Conservation (phyloP, 2,113 vertebrate species). For the Carettochelys insculpta region DNA sequence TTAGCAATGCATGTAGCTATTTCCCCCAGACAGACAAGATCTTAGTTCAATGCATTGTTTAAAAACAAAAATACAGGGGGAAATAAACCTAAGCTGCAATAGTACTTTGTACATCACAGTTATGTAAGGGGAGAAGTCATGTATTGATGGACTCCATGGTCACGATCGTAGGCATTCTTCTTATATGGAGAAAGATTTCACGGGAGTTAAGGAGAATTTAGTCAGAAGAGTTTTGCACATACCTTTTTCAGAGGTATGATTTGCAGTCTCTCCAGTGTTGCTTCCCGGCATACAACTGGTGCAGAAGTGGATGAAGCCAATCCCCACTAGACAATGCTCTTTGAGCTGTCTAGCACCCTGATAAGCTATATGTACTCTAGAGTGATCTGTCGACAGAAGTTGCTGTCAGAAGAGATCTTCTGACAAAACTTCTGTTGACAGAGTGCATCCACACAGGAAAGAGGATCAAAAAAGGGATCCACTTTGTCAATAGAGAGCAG, state of each 20-base stretch:
- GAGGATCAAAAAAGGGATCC: no score
- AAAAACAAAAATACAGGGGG: neutral
- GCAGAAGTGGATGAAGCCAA: neutral
- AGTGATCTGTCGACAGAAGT: no score
- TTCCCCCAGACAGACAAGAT: neutral
- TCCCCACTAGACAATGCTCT: neutral
- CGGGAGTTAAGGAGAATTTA: neutral
- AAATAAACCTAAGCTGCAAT: neutral
- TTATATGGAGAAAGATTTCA: neutral
- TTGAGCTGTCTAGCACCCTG: rapidly evolving
- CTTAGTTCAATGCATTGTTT: neutral
- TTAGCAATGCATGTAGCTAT: neutral
- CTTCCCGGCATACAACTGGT: neutral
- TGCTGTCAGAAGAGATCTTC: no score
- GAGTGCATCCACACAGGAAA: no score
- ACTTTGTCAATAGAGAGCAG: no score
- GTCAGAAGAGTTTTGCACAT: neutral
- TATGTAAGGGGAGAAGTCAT: neutral
- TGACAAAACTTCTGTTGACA: no score
- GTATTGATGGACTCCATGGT: neutral
- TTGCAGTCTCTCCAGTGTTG: neutral
- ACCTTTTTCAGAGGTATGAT: neutral
- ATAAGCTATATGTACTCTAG: no score
- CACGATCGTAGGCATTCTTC: neutral
- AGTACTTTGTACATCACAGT: neutral